Conservation (phyloP, 2,113 vertebrate species). For the Mirza zaza region DNA sequence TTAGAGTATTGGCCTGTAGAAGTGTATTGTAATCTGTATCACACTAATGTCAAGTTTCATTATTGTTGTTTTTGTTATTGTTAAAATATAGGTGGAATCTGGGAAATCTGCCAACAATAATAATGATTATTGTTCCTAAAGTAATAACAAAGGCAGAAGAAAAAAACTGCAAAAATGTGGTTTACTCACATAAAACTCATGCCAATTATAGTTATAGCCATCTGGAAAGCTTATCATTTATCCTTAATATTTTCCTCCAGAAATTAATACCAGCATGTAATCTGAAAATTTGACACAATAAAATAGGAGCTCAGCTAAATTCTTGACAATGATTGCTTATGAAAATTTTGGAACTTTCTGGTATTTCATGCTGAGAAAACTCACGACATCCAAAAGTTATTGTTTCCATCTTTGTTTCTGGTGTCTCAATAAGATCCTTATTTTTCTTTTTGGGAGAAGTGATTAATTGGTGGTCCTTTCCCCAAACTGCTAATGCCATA, state of each 20-base stretch:
- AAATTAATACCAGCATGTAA: conserved; percentile 51
- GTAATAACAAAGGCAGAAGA: conserved; percentile 46
- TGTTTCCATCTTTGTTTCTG: background rate
- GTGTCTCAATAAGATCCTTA: background rate
- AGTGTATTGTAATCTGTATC: background rate
- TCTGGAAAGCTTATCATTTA: conserved; percentile 49
- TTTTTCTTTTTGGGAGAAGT: background rate
- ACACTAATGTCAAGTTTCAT: conserved; percentile 32
- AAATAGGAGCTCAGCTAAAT: conserved; percentile 13
- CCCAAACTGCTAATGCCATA: background rate
- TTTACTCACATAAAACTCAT: conserved; percentile 32
- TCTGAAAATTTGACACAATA: conserved; percentile 35
- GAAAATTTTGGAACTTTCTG: conserved; percentile 20
- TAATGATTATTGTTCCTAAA: conserved; percentile 55
- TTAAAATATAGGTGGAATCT: conserved; percentile 55
- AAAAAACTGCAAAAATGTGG: conserved; percentile 27
- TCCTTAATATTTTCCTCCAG: conserved; percentile 40
- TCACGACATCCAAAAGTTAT: background rate
- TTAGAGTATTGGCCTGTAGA: background rate
- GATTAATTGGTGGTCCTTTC: background rate
- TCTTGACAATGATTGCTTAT: background rate
- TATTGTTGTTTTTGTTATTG: background rate
- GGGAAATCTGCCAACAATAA: conserved; percentile 50
- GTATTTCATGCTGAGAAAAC: background rate
- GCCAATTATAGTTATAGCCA: conserved; percentile 20